Conservation (phyloP, 2,888 invertebrate genomes). For the Diloba caeruleocephala region DNA sequence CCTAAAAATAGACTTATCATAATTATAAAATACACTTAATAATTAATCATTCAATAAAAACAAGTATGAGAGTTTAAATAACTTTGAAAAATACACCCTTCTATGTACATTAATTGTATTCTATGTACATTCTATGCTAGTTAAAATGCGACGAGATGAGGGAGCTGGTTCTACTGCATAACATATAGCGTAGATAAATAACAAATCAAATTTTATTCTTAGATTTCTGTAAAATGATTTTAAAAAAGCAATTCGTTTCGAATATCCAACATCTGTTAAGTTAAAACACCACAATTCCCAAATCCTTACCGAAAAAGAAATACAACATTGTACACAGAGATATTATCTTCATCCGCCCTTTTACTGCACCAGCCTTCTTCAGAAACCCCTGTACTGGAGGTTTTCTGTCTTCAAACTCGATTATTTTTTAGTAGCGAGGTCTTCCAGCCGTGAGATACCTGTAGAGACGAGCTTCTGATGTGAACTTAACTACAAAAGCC, state of each 20-base stretch:
- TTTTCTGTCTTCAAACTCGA: slow-evolving; percentile 45
- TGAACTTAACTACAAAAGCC: slow-evolving; percentile 98
- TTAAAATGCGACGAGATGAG: background rate
- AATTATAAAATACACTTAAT: too few relatives aligned
- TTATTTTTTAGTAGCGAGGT: slow-evolving; percentile 90
- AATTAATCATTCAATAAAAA: too few relatives aligned
- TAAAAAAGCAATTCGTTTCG: too few relatives aligned
- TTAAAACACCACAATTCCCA: background rate
- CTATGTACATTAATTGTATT: too few relatives aligned
- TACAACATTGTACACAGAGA: background rate
- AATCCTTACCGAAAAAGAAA: slow-evolving; percentile 2
- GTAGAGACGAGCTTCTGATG: slow-evolving; percentile 99
- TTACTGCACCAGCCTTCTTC: slow-evolving; percentile 5
- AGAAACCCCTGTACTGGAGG: slow-evolving; percentile 24
- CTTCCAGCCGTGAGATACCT: slow-evolving; percentile 99
- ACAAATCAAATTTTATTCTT: too few relatives aligned
- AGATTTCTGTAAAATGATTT: too few relatives aligned
- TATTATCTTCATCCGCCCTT: background rate
- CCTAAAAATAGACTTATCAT: too few relatives aligned
- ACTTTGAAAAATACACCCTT: too few relatives aligned
- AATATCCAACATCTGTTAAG: too few relatives aligned
- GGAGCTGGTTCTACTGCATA: background rate
- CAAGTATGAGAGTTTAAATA: too few relatives aligned
- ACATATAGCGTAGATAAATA: too few relatives aligned
- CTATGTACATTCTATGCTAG: too few relatives aligned